Evolutionary conservation across 2,797 vertebrate genomes (phyloP).

Genomic region (Tokudaia muenninki): DNA sequence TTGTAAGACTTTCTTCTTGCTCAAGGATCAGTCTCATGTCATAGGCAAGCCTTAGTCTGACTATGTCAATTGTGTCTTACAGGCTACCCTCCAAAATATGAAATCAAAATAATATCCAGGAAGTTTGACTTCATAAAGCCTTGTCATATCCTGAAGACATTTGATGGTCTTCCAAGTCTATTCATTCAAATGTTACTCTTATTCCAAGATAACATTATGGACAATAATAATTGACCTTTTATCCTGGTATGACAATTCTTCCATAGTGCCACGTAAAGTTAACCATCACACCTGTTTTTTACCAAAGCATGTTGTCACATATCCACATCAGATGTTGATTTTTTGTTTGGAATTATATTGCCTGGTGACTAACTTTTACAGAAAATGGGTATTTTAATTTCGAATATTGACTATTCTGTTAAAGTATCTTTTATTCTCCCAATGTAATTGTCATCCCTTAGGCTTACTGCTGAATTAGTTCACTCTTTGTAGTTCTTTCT

Average conservation of each 20-base stretch:
- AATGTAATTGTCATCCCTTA: background rate
- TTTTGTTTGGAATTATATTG: background rate
- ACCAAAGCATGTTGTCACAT: background rate
- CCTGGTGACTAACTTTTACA: background rate
- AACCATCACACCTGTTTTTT: background rate
- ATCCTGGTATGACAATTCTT: background rate
- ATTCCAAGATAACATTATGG: background rate
- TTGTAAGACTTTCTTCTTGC: background rate
- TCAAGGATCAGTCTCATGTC: background rate
- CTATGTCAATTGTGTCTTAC: background rate
- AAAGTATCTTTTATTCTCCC: background rate
- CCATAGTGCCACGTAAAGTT: background rate
- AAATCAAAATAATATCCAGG: background rate
- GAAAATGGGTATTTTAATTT: background rate
- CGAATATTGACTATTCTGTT: background rate
- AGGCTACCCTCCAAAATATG: background rate
- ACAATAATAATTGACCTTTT: background rate
- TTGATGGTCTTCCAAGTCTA: background rate
- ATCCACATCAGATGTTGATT: background rate
- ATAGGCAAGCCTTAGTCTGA: background rate
- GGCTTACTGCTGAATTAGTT: background rate
- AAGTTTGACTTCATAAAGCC: background rate
- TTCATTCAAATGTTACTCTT: background rate
- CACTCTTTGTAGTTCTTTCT: background rate
- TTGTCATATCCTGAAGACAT: background rate